Evolutionary conservation across 1,140 invertebrate genomes (phyloP), one percentile per base, ranked within the genome.

Genomic region (Catajapyx aquilonaris): DNA sequence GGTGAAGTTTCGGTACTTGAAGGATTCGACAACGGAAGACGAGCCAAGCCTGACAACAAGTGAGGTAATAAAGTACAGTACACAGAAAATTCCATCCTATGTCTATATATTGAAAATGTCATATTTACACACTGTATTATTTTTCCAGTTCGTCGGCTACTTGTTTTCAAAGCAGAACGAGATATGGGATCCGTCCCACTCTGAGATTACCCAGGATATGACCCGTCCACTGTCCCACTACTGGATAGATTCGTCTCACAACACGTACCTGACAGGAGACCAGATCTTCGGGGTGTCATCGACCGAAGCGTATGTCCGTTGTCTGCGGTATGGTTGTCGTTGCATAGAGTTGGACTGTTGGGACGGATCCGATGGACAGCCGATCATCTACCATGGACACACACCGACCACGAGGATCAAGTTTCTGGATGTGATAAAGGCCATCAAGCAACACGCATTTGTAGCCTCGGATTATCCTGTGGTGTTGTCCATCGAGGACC

Each of bases 271-370:
- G 25, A 96, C 86, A 28, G 93, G 91, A 5, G 91, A 97, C 62
- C 93, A 98, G 60, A 79, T 97, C 52, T 85, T 77, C 22, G 93
- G 87, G 54, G 90, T 95, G 52, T 95, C 88, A 2, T 94, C 88
- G 16, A 66, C 81, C 33, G 93, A 98, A 64, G 91, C 94, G 0
- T 99, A 99, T 60, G 83, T 81, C 0, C 59, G 90, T n/a, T 85
- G 80, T 41, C 58, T 99, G 20, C 62, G 81, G 43, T 75, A 79
- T 62, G 91, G 93, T 2, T 96, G 91, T 54, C 69, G 93, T 11
- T 94, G 91, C 54, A 84, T 98, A 43, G 94, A 98, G 60, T 61
- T 95, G 28, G 91, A 96, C 58, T 94, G 87, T 56, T 96, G 91
- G 91, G 90, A 97, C 60, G 93, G 91, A 0, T 83, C 87, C 3